Base-by-base conservation (phyloP, 1,140 invertebrate genomes). In the Chymomyza costata region DNA sequence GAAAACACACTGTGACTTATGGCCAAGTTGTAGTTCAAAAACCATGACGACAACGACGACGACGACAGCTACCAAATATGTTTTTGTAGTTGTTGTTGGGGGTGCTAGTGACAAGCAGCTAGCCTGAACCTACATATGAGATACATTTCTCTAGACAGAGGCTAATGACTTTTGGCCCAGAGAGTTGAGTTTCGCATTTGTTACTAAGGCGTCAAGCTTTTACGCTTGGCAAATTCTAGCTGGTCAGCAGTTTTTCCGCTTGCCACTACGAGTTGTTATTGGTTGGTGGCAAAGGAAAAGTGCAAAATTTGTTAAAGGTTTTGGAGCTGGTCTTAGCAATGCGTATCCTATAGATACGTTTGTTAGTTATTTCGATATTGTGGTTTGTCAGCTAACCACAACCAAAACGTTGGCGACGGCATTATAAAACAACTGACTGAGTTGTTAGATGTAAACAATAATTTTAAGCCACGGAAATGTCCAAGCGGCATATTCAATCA, bases 181-280 rank as follows among this genome's bases (percentile, higher is more conserved):
- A 30, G 31, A 30, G 39, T 10, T 35, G 40, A 44, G 8, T 48
- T 14, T 53, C 45, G n/a, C 52, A 57, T 46, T 37, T 41, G 53
- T 65, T 37, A 31, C 53, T 35, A 43, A 48, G 16, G 18, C 21
- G n/a, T 35, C 34, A 15, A 38, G 34, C 32, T 60, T 53, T 65
- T 25, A 65, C 65, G 69, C 69, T 69, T 65, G 64, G 48, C 59
- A 56, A 45, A 40, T 65, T 74, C 60, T 63, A 34, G 35, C 13
- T 25, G 46, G 37, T 69, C 49, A 35, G 34, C n/a, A 44, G 45
- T 39, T 17, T 32, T 47, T 30, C 41, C 68, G n/a, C n/a, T n/a
- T n/a, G n/a, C n/a, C n/a, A n/a, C n/a, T n/a, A n/a, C n/a, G n/a
- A n/a, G n/a, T n/a, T n/a, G 5, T 34, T 34, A 11, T 34, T 5